phyloP scores from a whole-genome alignment of 1,140 invertebrate genomes.

The Metaphire vulgaris region DNA sequence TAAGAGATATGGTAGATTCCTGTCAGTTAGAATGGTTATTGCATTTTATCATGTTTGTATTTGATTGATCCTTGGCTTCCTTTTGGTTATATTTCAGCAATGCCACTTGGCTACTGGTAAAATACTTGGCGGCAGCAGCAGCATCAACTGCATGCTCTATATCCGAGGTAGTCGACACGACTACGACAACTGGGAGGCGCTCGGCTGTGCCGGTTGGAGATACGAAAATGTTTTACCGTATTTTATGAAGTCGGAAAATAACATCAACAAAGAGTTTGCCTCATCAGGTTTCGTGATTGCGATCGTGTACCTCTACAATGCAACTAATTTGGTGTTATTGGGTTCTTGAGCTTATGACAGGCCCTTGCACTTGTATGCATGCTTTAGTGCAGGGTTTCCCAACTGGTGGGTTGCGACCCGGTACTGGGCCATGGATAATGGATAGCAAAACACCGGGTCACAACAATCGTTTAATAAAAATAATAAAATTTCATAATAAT shows the following conservation, averaged over 20 bases:
- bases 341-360: background rate
- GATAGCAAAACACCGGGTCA: too few species aligned
- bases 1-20: too few species aligned
- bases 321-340: background rate
- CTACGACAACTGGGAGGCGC: constrained; percentile 80
- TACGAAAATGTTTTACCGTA: constrained; percentile 77
- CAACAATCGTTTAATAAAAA: too few species aligned
- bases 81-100: constrained; percentile 30
- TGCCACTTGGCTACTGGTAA: constrained; percentile 45
- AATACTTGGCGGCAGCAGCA: constrained; percentile 69
- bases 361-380: background rate
- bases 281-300: constrained; percentile 32
- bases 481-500: too few species aligned
- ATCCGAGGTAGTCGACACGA: constrained; percentile 84
- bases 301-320: background rate
- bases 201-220: constrained; percentile 85
- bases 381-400: too few species aligned
- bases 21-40: too few species aligned
- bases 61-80: too few species aligned
- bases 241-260: constrained; percentile 71
- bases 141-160: constrained; percentile 93
- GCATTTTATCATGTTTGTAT: too few species aligned
- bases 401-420: too few species aligned
- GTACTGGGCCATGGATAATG: too few species aligned
- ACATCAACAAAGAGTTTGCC: constrained; percentile 30